phyloP scores from a whole-genome alignment of 2,888 invertebrate species.

The Mesorhabditis sp. region DNA sequence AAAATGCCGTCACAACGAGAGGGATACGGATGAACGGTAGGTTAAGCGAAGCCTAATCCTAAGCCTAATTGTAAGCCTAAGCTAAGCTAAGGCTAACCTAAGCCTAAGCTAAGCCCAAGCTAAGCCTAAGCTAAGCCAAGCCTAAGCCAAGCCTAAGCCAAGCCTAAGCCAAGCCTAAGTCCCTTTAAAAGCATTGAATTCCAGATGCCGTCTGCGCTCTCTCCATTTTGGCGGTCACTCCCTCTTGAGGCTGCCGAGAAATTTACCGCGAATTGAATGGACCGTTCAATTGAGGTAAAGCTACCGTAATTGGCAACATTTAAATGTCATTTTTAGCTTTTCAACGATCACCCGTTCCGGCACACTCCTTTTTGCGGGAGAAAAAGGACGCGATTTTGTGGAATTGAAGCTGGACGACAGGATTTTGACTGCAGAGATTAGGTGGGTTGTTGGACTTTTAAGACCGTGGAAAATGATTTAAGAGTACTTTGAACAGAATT shows the following conservation, averaged over 20 bases:
- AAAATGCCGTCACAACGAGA: conserved; percentile 26
- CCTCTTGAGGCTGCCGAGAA: conserved; percentile 29
- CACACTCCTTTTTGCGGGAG: conserved; percentile 44
- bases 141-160: too few species aligned
- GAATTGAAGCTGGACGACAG: conserved; percentile 45
- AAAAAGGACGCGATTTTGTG: conserved; percentile 39
- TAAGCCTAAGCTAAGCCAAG: too few species aligned
- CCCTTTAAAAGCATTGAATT: not conserved
- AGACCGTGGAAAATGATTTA: not conserved
- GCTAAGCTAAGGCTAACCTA: too few species aligned
- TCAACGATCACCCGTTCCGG: conserved; percentile 47
- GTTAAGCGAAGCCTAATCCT: too few species aligned
- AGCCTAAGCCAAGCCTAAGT: too few species aligned
- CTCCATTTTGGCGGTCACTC: conserved; percentile 48
- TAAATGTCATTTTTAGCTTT: conserved; percentile 26
- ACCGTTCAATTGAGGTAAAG: conserved; percentile 31
- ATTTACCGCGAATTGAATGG: conserved; percentile 36
- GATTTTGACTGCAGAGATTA: conserved; percentile 28
- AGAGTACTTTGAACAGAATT: not conserved
- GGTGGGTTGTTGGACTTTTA: conserved; percentile 20
- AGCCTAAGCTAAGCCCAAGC: too few species aligned
- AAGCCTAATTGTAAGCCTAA: too few species aligned
- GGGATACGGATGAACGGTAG: conserved; percentile 26
- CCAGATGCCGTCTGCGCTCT: conserved; percentile 42
- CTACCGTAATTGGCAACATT: not conserved